phyloP scores from a whole-genome alignment of 2,797 vertebrate genomes.

The Hephaestus fuliginosus region DNA sequence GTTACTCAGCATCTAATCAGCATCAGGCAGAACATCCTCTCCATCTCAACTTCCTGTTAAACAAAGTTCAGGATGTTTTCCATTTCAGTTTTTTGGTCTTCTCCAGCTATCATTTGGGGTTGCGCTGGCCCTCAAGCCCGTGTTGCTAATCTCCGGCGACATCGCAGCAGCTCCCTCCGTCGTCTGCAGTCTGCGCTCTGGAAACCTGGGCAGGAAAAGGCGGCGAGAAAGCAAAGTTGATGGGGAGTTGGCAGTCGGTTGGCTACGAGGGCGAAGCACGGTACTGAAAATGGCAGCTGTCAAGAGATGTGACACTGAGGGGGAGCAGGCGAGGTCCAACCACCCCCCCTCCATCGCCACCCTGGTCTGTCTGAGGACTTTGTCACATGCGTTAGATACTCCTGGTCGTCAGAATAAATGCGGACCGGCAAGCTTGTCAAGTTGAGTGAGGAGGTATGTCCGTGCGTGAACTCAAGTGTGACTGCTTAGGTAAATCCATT shows the following conservation, averaged over 20 bases:
- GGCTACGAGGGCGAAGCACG: conserved; percentile 45
- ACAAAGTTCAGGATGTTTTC: conserved; percentile 43
- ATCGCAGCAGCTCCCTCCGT: conserved; percentile 36
- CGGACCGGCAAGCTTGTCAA: conserved; percentile 83
- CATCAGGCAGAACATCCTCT: conserved; percentile 23
- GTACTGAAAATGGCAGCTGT: conserved; percentile 87
- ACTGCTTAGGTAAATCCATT: conserved; percentile 83
- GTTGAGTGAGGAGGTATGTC: conserved; percentile 83
- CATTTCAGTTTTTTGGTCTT: conserved; percentile 14
- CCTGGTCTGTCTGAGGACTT: conserved; percentile 75
- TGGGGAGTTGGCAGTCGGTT: conserved; percentile 68
- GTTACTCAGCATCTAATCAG: background rate
- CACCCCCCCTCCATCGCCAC: conserved; percentile 37
- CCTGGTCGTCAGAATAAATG: conserved; percentile 78
- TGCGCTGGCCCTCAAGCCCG: conserved; percentile 39
- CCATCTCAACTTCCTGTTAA: conserved; percentile 25
- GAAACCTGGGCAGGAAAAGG: conserved; percentile 70
- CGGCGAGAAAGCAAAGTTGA: conserved; percentile 66
- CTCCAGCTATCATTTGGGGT: conserved; percentile 31
- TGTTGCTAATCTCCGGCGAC: conserved; percentile 69
- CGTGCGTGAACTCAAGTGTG: conserved; percentile 76
- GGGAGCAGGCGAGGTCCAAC: conserved; percentile 53
- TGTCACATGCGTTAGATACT: conserved; percentile 83
- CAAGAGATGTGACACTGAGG: conserved; percentile 80
- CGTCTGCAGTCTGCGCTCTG: conserved; percentile 41